These are phyloP conservation scores for Tonatia bakeri DNA, from an alignment of 2,113 vertebrate species.

Conservation along the genomic window DNA sequence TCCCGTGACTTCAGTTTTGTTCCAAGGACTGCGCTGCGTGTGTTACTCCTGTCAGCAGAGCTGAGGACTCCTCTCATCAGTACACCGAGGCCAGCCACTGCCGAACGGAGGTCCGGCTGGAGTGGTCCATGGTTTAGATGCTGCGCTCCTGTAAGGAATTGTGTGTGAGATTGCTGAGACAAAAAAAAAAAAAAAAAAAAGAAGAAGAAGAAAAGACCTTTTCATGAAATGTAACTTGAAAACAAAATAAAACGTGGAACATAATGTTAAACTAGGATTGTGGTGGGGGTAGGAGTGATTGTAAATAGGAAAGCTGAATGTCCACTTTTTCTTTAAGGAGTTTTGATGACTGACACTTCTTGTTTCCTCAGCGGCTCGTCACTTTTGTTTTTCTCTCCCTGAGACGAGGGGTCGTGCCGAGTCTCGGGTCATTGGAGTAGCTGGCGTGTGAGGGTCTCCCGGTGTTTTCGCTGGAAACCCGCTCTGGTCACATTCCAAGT, in stretches of 20 bases:
- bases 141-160: constrained; percentile 40
- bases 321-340: constrained; percentile 32
- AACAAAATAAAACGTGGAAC: constrained; percentile 69
- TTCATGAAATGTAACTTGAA: constrained; percentile 73
- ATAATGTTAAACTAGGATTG: constrained; percentile 50
- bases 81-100: constrained; percentile 59
- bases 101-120: constrained; percentile 42
- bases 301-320: constrained; percentile 61
- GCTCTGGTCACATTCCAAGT: constrained; percentile 44
- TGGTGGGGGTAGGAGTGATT: constrained; percentile 38
- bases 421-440: not conserved
- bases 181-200: not conserved
- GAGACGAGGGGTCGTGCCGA: not conserved
- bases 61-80: constrained; percentile 43
- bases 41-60: constrained; percentile 45
- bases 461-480: constrained; percentile 51
- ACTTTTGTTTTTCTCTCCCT: constrained; percentile 24
- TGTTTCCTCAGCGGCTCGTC: not conserved
- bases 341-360: constrained; percentile 24
- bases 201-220: not conserved
- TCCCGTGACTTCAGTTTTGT: constrained; percentile 37
- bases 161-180: constrained; percentile 19
- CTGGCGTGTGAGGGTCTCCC: not conserved
- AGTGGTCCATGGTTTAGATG: constrained; percentile 52
- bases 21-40: constrained; percentile 5